Percentiles rank a stretch among this genome's conserved stretches.
Conservation (phyloP, 64 coral and sea anemone species). For the Platygyra sinensis region DNA sequence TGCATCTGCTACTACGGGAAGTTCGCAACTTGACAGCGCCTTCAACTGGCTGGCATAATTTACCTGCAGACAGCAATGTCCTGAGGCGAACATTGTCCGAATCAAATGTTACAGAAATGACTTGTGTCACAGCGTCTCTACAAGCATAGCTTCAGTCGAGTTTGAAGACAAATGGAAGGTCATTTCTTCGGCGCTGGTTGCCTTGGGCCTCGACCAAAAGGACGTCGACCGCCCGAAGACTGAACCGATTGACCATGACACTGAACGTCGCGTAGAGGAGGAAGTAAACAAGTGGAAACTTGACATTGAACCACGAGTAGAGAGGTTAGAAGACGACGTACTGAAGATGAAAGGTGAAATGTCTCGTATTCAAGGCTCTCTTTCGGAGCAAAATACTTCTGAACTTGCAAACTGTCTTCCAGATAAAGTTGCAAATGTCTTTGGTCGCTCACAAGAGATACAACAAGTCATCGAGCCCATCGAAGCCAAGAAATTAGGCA, state of each 20-base stretch:
- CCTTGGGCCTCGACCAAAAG: slow-evolving; percentile 4
- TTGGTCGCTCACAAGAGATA: slow-evolving; percentile 47
- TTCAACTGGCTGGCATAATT: slow-evolving; percentile 54
- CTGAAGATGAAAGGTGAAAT: too few relatives aligned
- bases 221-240: slow-evolving; percentile 37
- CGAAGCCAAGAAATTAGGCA: background rate
- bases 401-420: too few relatives aligned
- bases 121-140: slow-evolving; percentile 17
- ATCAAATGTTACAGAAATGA: slow-evolving; percentile 61
- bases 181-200: background rate
- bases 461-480: background rate
- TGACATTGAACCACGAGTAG: too few relatives aligned
- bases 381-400: too few relatives aligned
- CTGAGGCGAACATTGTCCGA: slow-evolving; percentile 40
- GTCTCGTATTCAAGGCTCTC: too few relatives aligned
- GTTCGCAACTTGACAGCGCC: slow-evolving; percentile 27
- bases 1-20: slow-evolving; percentile 58
- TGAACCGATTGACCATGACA: slow-evolving; percentile 1
- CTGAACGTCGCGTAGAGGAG: background rate
- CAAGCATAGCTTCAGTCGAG: background rate
- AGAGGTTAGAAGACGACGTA: too few relatives aligned
- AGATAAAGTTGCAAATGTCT: background rate
- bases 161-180: slow-evolving; percentile 11
- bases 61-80: slow-evolving; percentile 44
- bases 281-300: background rate